These are phyloP conservation scores for Caenorhabditis tropicalis DNA, from an alignment of 1,140 invertebrate species.

Conservation along the genomic window DNA sequence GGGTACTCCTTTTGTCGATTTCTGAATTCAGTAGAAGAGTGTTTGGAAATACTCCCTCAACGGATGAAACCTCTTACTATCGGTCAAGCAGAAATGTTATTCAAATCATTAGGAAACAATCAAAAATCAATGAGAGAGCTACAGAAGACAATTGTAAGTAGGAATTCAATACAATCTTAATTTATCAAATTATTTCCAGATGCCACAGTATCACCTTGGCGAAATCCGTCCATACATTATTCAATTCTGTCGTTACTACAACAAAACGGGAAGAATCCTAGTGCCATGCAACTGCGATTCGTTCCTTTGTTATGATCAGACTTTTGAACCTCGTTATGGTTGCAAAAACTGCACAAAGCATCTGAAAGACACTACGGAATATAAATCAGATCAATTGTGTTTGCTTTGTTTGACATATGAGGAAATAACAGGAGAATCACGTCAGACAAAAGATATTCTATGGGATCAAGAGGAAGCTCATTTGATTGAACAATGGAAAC, in stretches of 20 bases:
- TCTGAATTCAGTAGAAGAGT: not conserved
- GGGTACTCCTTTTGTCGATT: not conserved
- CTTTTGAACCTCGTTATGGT: not conserved
- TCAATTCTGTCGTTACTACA: too few species aligned
- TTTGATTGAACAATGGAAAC: not conserved
- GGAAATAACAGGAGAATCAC: not conserved
- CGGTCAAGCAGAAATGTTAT: not conserved
- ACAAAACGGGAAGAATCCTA: not conserved
- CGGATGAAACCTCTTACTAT: not conserved
- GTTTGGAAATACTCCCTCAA: not conserved
- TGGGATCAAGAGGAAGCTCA: not conserved
- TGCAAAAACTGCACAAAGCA: slow-evolving; percentile 9
- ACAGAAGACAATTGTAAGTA: not conserved
- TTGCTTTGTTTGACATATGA: not conserved
- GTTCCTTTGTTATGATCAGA: not conserved
- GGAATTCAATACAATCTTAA: not conserved
- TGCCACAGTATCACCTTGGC: not conserved
- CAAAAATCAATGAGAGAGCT: not conserved
- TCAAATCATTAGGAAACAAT: not conserved
- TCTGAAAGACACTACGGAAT: not conserved
- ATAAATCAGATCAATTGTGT: not conserved
- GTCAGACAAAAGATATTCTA: not conserved
- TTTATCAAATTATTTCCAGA: not conserved
- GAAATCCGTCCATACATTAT: not conserved
- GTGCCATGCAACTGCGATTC: not conserved